phyloP scores from a whole-genome alignment of 2,113 vertebrate species.

The Plotosus lineatus region DNA sequence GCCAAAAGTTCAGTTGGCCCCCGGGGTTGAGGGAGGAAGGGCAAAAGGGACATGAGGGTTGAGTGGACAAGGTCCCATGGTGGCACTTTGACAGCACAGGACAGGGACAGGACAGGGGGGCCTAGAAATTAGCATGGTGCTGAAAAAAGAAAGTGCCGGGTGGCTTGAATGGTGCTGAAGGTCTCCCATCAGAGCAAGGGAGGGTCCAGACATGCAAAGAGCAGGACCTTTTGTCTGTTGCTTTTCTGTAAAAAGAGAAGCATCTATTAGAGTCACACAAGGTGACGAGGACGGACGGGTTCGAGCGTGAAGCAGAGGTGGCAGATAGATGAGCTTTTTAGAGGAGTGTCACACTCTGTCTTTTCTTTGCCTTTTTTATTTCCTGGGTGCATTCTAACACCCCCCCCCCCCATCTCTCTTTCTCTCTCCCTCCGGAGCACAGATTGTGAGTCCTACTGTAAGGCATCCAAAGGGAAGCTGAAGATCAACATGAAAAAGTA shows the following conservation, averaged over 20 bases:
- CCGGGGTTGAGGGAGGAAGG: conserved; percentile 61
- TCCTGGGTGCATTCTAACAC: conserved; percentile 55
- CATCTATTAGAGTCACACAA: conserved; percentile 56
- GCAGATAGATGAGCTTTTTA: conserved; percentile 37
- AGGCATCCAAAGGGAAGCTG: conserved; percentile 96
- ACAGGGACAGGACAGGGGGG: conserved; percentile 56
- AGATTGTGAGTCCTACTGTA: conserved; percentile 98
- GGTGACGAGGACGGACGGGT: conserved; percentile 70
- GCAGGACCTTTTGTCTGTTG: conserved; percentile 51
- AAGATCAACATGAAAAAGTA: conserved; percentile 99
- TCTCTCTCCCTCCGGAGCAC: conserved; percentile 46
- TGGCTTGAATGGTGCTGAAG: conserved; percentile 69
- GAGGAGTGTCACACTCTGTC: conserved; percentile 62
- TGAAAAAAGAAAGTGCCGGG: conserved; percentile 72
- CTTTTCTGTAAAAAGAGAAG: conserved; percentile 52
- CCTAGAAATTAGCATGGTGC: conserved; percentile 71
- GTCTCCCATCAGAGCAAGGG: conserved; percentile 67
- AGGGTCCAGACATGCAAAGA: conserved; percentile 59
- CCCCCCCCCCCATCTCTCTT: not conserved
- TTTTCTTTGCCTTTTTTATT: conserved; percentile 71
- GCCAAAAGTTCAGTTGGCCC: conserved; percentile 81
- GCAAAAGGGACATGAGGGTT: conserved; percentile 50
- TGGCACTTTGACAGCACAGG: conserved; percentile 63
- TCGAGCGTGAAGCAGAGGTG: conserved; percentile 58
- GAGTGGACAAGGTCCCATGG: conserved; percentile 73